phyloP scores from a whole-genome alignment of 2,797 vertebrate species.

The Amazona finschi region DNA sequence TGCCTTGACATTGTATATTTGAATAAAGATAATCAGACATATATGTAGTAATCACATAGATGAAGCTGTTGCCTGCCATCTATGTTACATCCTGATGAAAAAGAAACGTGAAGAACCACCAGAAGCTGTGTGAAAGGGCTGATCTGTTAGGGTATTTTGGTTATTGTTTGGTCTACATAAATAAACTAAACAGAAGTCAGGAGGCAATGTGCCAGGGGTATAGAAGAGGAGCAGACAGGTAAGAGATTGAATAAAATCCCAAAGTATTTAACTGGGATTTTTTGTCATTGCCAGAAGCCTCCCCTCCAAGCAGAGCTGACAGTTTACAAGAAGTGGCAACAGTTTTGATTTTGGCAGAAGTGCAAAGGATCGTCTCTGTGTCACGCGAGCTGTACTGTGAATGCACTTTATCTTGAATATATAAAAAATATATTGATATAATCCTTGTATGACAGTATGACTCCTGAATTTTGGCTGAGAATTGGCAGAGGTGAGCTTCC shows the following conservation, averaged over 20 bases:
- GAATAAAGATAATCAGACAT: neutral
- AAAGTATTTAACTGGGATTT: neutral
- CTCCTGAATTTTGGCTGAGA: neutral
- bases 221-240: neutral
- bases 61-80: neutral
- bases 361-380: too few species aligned
- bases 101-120: neutral
- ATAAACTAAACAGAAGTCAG: neutral
- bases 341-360: neutral
- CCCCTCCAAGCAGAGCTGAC: neutral
- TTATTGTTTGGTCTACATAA: too few species aligned
- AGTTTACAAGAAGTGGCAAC: neutral
- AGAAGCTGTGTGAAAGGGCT: neutral
- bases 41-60: neutral
- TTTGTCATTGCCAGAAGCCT: neutral
- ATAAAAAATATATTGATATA: accelerated
- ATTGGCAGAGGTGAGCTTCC: neutral
- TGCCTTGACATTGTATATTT: neutral
- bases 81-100: neutral
- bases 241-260: neutral
- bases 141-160: neutral
- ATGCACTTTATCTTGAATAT: neutral
- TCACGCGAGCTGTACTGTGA: neutral
- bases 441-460: neutral
- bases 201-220: accelerated